Evolutionary conservation across 2,888 invertebrate genomes (phyloP).

Genomic region (Tethea ocularis): DNA sequence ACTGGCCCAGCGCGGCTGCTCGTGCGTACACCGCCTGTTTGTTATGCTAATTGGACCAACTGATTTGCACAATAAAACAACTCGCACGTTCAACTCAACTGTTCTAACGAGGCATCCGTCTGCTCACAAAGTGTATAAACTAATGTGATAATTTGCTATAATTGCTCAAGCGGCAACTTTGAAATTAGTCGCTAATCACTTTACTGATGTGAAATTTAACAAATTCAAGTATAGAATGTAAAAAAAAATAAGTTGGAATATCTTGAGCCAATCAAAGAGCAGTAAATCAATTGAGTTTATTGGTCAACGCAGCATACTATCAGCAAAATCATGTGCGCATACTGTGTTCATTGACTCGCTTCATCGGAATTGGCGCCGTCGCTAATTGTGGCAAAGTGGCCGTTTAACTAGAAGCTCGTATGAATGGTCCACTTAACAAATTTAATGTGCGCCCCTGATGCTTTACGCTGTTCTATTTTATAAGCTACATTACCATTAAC

Average conservation of each 20-base stretch:
- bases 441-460: constrained; percentile 46
- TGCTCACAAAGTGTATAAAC: constrained; percentile 22
- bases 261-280: constrained; percentile 21
- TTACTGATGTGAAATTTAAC: constrained; percentile 5
- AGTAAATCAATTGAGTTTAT: constrained; percentile 24
- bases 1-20: constrained; percentile 30
- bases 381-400: constrained; percentile 70
- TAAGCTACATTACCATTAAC: constrained; percentile 39
- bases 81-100: constrained; percentile 47
- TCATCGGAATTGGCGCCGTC: constrained; percentile 54
- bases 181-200: constrained; percentile 29
- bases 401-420: constrained; percentile 50
- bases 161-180: constrained; percentile 31
- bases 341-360: constrained; percentile 20
- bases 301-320: constrained; percentile 18
- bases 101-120: constrained; percentile 57
- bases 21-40: constrained; percentile 58
- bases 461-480: constrained; percentile 37
- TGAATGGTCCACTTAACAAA: constrained; percentile 61
- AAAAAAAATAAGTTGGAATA: neutral
- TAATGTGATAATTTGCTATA: constrained; percentile 48
- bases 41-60: constrained; percentile 71
- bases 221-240: too few relatives aligned
- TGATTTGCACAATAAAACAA: constrained; percentile 79
- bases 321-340: constrained; percentile 18